Conservation (phyloP, 2,888 invertebrate species). For the Chaetogeoica ovagalla region DNA sequence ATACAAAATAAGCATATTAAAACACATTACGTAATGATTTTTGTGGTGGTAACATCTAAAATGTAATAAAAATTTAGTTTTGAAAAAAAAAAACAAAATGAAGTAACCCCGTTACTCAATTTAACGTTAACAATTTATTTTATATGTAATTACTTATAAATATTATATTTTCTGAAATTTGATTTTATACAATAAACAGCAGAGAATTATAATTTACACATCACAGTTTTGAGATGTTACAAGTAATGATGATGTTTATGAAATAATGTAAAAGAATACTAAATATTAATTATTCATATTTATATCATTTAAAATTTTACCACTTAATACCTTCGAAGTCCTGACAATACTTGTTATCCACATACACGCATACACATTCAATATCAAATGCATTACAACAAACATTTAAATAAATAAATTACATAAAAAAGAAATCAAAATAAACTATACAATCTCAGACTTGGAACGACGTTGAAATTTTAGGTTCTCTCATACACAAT, state of each 20-base stretch:
- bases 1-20: neutral
- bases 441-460: constrained; percentile 32
- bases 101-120: neutral
- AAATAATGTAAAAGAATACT: constrained; percentile 31
- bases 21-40: neutral
- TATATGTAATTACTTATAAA: neutral
- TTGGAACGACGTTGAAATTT: constrained; percentile 10
- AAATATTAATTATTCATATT: constrained; percentile 15
- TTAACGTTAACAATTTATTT: neutral
- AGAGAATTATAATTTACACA: constrained; percentile 1
- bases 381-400: constrained; percentile 13
- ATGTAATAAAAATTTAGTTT: constrained; percentile 15
- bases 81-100: constrained; percentile 18
- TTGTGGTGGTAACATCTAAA: constrained; percentile 46
- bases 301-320: constrained; percentile 16
- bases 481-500: neutral
- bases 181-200: constrained; percentile 9
- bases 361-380: constrained; percentile 35
- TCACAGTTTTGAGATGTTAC: constrained; percentile 7
- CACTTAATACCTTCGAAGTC: constrained; percentile 35
- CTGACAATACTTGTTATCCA: constrained; percentile 6
- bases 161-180: constrained; percentile 6
- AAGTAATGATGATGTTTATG: constrained; percentile 35
- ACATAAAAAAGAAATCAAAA: constrained; percentile 4
- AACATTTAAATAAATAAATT: constrained; percentile 13